These are phyloP conservation scores for Aphelinus atriplicis DNA, from an alignment of 1,140 invertebrate species.

Conservation along the genomic window DNA sequence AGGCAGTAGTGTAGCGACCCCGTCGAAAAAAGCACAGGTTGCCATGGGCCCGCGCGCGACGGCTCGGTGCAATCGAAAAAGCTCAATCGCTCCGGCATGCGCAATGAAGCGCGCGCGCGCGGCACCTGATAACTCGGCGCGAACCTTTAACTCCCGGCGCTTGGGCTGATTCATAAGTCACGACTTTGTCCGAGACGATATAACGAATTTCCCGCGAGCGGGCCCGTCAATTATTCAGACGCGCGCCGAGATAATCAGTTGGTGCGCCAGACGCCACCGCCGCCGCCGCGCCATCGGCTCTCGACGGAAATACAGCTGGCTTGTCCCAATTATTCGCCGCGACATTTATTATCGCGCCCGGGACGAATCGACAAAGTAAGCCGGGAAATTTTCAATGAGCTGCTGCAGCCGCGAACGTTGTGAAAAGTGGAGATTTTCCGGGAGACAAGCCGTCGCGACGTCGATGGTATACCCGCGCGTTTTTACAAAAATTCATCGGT, in stretches of 20 bases:
- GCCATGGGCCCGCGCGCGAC: constrained; percentile 14
- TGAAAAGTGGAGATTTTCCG: no score
- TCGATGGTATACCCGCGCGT: no score
- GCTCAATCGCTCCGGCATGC: no score
- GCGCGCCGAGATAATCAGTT: neutral
- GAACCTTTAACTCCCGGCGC: no score
- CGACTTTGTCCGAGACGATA: neutral
- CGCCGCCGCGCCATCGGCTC: constrained; percentile 57
- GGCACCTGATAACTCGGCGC: no score
- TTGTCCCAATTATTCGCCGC: constrained; percentile 54
- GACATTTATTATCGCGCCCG: neutral
- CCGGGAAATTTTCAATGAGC: neutral
- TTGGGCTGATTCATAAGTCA: neutral
- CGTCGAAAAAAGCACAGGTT: constrained; percentile 10
- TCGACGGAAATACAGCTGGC: constrained; percentile 57
- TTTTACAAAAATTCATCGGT: no score
- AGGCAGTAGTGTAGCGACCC: constrained; percentile 4
- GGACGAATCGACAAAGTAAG: neutral
- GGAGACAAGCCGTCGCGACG: no score
- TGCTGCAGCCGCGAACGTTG: no score
- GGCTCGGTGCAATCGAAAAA: neutral
- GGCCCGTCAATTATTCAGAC: constrained; percentile 60
- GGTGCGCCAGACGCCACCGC: constrained; percentile 52
- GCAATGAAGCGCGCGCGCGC: no score
- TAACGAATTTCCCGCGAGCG: constrained; percentile 53